Conservation (phyloP, 23 tunicate species). For the Pegea sp. region DNA sequence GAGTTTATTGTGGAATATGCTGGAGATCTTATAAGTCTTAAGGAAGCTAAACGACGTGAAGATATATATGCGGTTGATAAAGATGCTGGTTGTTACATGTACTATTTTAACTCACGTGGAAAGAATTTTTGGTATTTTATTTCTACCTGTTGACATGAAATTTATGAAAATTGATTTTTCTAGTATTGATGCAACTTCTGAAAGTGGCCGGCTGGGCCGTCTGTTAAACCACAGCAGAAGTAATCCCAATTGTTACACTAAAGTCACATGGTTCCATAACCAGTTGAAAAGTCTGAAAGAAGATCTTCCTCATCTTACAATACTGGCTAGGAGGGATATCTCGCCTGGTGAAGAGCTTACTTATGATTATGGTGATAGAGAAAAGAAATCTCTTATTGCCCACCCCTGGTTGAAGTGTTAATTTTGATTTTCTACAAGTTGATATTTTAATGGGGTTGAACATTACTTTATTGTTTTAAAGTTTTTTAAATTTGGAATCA, state of each 20-base stretch:
- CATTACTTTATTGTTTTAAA: too few species aligned
- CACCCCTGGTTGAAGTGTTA: constrained; percentile 82
- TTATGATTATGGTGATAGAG: constrained; percentile 86
- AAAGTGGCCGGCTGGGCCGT: constrained; percentile 46
- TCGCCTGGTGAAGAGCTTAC: constrained; percentile 39
- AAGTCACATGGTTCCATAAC: constrained; percentile 25
- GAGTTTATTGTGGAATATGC: constrained; percentile 83
- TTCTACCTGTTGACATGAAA: neutral
- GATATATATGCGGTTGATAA: constrained; percentile 27
- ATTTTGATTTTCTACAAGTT: too few species aligned
- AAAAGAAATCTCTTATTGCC: constrained; percentile 34
- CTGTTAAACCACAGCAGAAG: constrained; percentile 62
- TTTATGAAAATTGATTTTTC: neutral
- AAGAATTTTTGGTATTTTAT: constrained; percentile 51
- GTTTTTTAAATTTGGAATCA: too few species aligned
- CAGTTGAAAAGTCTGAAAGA: neutral
- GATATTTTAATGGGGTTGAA: too few species aligned
- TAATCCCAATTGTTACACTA: constrained; percentile 63
- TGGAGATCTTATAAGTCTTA: constrained; percentile 63
- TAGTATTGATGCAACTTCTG: constrained; percentile 86
- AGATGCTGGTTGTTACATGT: constrained; percentile 72
- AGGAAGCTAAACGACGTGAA: constrained; percentile 58
- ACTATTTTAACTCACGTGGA: constrained; percentile 36
- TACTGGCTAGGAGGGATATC: constrained; percentile 54
- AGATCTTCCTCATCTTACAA: constrained; percentile 20